Conservation (phyloP, 2,113 vertebrate species). For the Indicator indicator region DNA sequence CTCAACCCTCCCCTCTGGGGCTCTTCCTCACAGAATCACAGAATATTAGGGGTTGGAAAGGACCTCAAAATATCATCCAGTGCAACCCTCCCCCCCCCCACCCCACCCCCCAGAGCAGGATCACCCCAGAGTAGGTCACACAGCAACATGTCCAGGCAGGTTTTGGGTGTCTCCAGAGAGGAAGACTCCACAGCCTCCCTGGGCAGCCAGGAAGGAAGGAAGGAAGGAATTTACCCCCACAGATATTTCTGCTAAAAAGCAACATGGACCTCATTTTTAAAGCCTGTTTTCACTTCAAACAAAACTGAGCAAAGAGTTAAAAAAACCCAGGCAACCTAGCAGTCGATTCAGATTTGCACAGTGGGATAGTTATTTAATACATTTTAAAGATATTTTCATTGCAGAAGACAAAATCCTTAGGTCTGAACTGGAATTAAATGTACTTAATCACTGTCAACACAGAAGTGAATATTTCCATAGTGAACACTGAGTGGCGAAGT, state of each 20-base stretch:
- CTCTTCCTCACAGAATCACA: not conserved
- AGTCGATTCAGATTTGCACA: not conserved
- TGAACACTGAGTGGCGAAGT: slow-evolving; percentile 37
- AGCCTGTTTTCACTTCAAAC: not conserved
- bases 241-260: not conserved
- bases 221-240: not conserved
- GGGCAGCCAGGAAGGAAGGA: no score
- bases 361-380: not conserved
- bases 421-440: not conserved
- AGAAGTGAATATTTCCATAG: not conserved
- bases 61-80: no score
- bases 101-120: no score
- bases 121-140: no score
- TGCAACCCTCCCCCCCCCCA: no score
- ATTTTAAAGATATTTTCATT: not conserved
- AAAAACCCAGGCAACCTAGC: fast-evolving
- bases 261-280: not conserved
- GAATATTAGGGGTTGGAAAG: no score
- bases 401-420: not conserved
- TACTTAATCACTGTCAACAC: not conserved
- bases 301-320: not conserved
- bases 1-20: not conserved
- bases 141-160: no score
- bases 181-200: no score
- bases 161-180: no score